Percentiles rank a stretch among this genome's conserved stretches.
phyloP scores from a whole-genome alignment of 2,113 vertebrate genomes.

The Anguilla japonica region DNA sequence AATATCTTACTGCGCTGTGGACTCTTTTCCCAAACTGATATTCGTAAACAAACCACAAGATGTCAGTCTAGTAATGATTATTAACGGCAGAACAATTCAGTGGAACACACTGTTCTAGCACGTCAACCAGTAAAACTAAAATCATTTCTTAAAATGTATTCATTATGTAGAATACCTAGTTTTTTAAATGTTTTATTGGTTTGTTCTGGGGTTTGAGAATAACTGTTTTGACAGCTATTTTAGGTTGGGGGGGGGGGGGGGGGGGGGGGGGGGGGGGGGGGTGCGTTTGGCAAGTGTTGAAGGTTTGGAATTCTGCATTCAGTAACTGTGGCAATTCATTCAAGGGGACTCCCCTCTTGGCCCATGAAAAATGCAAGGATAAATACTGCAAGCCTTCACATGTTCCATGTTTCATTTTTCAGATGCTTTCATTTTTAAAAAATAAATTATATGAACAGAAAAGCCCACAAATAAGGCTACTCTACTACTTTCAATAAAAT shows the following conservation, averaged over 20 bases:
- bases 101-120: no score
- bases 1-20: neutral
- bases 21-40: neutral
- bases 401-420: neutral
- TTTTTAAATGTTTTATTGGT: no score
- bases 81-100: neutral
- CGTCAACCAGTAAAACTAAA: no score
- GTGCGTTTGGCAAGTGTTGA: neutral
- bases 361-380: neutral
- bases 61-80: constrained; percentile 1
- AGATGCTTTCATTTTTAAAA: neutral
- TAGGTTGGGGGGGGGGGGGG: no score
- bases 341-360: neutral
- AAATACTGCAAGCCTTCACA: neutral
- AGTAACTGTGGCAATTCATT: neutral
- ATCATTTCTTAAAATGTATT: no score
- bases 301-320: no score
- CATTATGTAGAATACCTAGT: no score
- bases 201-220: no score
- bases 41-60: neutral
- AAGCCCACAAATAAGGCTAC: neutral
- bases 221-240: no score
- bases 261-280: no score
- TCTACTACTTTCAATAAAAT: neutral
- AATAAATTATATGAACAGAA: neutral